Conservation (phyloP, 1,140 invertebrate species). For the Drosophila tsacasi region DNA sequence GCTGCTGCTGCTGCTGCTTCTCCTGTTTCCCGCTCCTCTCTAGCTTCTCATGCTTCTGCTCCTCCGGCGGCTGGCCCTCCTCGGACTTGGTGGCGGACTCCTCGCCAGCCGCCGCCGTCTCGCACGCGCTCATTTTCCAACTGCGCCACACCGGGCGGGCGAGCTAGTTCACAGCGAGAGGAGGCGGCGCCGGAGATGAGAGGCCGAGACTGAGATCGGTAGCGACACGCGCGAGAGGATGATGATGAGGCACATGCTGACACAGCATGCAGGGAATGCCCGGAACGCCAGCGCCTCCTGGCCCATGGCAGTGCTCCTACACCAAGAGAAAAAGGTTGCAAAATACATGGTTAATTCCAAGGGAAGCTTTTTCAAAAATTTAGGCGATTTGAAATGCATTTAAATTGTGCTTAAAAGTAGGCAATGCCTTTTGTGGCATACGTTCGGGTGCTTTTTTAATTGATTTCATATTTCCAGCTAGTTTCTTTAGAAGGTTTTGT, state of each 20-base stretch:
- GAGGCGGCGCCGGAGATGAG: conserved; percentile 9
- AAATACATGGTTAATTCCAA: not conserved
- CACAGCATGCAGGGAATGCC: conserved; percentile 55
- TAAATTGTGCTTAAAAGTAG: not conserved
- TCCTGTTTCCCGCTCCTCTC: conserved; percentile 11
- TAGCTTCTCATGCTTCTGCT: conserved; percentile 12
- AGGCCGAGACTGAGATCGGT: conserved; percentile 21
- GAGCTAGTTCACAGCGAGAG: conserved; percentile 11
- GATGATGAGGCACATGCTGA: conserved; percentile 58
- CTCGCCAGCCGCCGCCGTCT: conserved; percentile 50
- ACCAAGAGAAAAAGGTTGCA: not conserved
- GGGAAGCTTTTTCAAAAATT: not conserved
- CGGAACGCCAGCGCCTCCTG: conserved; percentile 30
- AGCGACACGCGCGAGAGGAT: conserved; percentile 7
- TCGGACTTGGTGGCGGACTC: conserved; percentile 17
- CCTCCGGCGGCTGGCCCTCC: conserved; percentile 29
- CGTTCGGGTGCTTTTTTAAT: not conserved
- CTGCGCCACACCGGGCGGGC: conserved; percentile 35
- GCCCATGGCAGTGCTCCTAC: conserved; percentile 52
- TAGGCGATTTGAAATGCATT: not conserved
- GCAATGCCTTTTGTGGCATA: not conserved
- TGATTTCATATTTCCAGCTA: too few species aligned
- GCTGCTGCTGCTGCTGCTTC: not conserved
- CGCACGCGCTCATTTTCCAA: conserved; percentile 67
- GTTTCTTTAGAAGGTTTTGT: not conserved